Conservation (phyloP, 2,888 invertebrate species). For the Bombylius discolor region DNA sequence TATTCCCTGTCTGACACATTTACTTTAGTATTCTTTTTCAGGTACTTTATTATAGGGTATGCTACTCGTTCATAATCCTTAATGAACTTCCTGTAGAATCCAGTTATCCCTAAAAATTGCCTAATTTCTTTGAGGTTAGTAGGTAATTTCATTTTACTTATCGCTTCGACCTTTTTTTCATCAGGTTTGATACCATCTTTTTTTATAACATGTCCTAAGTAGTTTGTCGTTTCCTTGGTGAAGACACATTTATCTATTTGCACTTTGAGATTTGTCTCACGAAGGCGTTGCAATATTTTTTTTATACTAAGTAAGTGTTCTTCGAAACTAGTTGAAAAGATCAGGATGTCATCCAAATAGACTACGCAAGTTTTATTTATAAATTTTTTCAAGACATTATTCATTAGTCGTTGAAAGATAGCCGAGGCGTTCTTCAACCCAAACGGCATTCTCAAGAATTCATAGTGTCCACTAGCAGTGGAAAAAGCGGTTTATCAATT, state of each 20-base stretch:
- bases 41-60: constrained; percentile 1
- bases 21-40: constrained; percentile 2
- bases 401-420: background rate
- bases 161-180: constrained; percentile 16
- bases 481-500: constrained; percentile 23
- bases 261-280: constrained; percentile 10
- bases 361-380: background rate
- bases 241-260: constrained; percentile 12
- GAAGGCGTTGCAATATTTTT: constrained; percentile 4
- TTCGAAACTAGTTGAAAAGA: too few species aligned
- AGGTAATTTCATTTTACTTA: constrained; percentile 6
- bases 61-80: constrained; percentile 1
- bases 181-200: constrained; percentile 20
- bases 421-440: constrained; percentile 2
- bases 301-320: too few species aligned
- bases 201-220: constrained; percentile 19
- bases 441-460: constrained; percentile 15
- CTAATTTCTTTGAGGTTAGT: constrained; percentile 2
- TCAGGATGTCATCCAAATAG: background rate
- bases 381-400: background rate
- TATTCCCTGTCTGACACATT: background rate
- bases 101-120: constrained; percentile 10
- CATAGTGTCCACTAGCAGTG: constrained; percentile 20
- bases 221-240: constrained; percentile 11
- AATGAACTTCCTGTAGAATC: constrained; percentile 6